phyloP scores from a whole-genome alignment of 92 coral and sea anemone species.

The Palythoa heliodiscus region DNA sequence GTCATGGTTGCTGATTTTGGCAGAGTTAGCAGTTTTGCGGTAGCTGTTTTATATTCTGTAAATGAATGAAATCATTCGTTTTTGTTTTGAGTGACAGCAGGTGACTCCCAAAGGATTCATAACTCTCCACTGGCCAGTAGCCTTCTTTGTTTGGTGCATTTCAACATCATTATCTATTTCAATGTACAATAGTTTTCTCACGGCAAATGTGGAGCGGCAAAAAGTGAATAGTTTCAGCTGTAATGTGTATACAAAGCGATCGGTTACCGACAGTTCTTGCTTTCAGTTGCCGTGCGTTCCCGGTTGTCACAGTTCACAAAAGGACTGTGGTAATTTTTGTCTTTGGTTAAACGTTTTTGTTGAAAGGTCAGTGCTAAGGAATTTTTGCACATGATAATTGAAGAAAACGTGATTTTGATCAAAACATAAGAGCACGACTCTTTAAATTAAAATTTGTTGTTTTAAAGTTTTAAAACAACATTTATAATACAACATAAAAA shows the following conservation, averaged over 20 bases:
- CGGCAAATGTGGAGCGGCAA: background rate
- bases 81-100: background rate
- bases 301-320: background rate
- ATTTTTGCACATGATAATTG: too few relatives aligned
- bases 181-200: background rate
- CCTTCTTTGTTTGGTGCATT: background rate
- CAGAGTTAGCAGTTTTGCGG: constrained; percentile 22
- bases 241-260: background rate
- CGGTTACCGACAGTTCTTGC: background rate
- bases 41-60: background rate
- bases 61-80: constrained; percentile 6
- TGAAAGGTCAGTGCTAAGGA: too few relatives aligned
- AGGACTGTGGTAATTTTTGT: too few relatives aligned
- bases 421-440: too few relatives aligned
- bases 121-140: background rate
- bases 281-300: too few relatives aligned
- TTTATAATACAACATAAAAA: too few relatives aligned
- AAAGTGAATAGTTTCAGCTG: too few relatives aligned
- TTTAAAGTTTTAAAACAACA: too few relatives aligned
- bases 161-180: background rate
- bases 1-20: background rate
- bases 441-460: too few relatives aligned
- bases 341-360: background rate
- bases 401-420: too few relatives aligned
- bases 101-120: background rate